phyloP scores from a whole-genome alignment of 2,797 vertebrate genomes.

The Rhynchotus rufescens region DNA sequence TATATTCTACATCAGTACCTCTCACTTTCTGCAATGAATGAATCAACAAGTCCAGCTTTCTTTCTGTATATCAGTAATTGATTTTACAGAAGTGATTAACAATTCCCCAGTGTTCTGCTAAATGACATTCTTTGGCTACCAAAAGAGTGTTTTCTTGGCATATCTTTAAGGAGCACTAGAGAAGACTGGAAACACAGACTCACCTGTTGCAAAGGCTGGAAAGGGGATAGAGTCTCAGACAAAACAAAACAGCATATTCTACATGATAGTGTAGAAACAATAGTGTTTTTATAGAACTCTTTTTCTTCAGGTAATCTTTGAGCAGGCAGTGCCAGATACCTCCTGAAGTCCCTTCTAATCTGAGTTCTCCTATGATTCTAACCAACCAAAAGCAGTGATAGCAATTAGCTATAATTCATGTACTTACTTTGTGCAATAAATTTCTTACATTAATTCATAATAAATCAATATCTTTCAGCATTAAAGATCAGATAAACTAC shows the following conservation, averaged over 20 bases:
- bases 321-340: neutral
- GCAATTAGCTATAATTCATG: neutral
- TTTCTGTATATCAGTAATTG: neutral
- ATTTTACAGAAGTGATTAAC: neutral
- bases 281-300: too few relatives aligned
- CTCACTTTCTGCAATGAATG: neutral
- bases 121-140: neutral
- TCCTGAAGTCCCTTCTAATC: neutral
- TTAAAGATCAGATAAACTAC: neutral
- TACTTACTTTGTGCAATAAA: neutral
- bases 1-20: neutral
- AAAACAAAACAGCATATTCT: neutral
- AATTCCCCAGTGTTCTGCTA: neutral
- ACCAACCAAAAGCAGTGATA: neutral
- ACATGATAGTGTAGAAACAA: neutral
- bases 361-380: neutral
- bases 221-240: neutral
- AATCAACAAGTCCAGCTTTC: neutral
- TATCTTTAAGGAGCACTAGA: neutral
- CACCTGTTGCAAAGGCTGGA: fast-evolving
- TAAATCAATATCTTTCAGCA: neutral
- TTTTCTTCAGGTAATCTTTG: neutral
- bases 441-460: neutral
- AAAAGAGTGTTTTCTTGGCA: neutral
- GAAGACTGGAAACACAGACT: neutral